Evolutionary conservation across 2,888 invertebrate genomes (phyloP).

Genomic region (Drosophila fulvimacula): DNA sequence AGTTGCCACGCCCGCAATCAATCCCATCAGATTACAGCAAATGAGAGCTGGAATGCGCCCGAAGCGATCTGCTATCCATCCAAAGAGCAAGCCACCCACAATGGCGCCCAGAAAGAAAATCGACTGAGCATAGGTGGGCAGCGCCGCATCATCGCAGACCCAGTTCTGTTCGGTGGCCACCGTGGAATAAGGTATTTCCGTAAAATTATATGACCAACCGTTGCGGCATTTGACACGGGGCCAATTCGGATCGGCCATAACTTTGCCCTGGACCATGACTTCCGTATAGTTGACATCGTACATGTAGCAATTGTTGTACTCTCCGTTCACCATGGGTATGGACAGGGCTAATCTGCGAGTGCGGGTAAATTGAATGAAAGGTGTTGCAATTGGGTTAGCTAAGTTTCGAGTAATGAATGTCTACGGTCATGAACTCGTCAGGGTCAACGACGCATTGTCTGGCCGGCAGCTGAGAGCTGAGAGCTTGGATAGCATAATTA

Average conservation of each 20-base stretch:
- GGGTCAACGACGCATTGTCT: constrained; percentile 49
- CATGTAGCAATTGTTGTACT: constrained; percentile 90
- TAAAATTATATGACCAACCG: constrained; percentile 94
- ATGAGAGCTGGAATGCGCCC: constrained; percentile 93
- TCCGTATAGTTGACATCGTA: constrained; percentile 91
- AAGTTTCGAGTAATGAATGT: background rate
- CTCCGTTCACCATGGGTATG: constrained; percentile 88
- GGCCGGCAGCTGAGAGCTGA: constrained; percentile 13
- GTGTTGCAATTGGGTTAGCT: constrained; percentile 25
- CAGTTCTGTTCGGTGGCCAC: constrained; percentile 94
- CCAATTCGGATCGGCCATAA: constrained; percentile 88
- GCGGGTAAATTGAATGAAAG: constrained; percentile 10
- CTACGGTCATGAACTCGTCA: constrained; percentile 39
- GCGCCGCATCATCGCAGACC: constrained; percentile 93
- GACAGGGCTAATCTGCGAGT: constrained; percentile 89
- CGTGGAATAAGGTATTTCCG: constrained; percentile 92
- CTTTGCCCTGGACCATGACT: constrained; percentile 87
- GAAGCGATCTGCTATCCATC: constrained; percentile 94
- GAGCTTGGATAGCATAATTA: constrained; percentile 43
- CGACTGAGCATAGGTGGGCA: constrained; percentile 92
- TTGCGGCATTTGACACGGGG: constrained; percentile 88
- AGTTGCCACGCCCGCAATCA: constrained; percentile 89
- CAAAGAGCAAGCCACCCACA: constrained; percentile 93
- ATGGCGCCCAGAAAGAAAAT: constrained; percentile 96
- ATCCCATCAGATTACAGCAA: constrained; percentile 91